Percentiles rank a stretch among this genome's conserved stretches.
These are phyloP conservation scores for Megaleporinus macrocephalus DNA, from an alignment of 2,113 vertebrate species.

Conservation along the genomic window DNA sequence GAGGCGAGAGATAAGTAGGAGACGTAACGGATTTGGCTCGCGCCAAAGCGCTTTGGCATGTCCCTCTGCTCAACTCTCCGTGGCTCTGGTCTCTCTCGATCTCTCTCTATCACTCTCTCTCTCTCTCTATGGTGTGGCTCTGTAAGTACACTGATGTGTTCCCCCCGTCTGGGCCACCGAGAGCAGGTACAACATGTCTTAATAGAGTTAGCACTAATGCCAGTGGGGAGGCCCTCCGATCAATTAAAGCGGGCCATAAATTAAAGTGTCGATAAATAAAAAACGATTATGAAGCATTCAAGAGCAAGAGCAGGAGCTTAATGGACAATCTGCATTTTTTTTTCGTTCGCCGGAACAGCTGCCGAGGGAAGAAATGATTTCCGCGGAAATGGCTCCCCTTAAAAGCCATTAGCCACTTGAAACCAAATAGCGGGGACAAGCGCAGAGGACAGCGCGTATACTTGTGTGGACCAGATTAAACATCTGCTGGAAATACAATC, in stretches of 20 bases:
- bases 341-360: background rate
- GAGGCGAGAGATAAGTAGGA: slow-evolving; percentile 55
- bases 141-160: slow-evolving; percentile 34
- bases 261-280: slow-evolving; percentile 48
- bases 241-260: slow-evolving; percentile 32
- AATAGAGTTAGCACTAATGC: slow-evolving; percentile 41
- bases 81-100: slow-evolving; percentile 29
- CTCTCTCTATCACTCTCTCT: background rate
- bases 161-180: slow-evolving; percentile 14
- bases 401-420: slow-evolving; percentile 6
- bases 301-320: slow-evolving; percentile 31
- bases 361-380: slow-evolving; percentile 13
- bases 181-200: slow-evolving; percentile 49
- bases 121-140: slow-evolving; percentile 31
- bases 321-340: slow-evolving; percentile 23
- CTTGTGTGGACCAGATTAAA: background rate
- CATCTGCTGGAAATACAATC: slow-evolving; percentile 11
- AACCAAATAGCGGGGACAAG: background rate
- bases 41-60: slow-evolving; percentile 36
- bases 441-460: background rate
- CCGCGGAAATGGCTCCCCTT: background rate
- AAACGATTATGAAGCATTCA: slow-evolving; percentile 13
- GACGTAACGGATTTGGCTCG: slow-evolving; percentile 53
- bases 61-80: background rate
- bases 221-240: slow-evolving; percentile 32